A percentile compares a stretch with the other conserved stretches of the same genome.
Conservation (phyloP, 2,113 vertebrate genomes). For the Stegostoma tigrinum region DNA sequence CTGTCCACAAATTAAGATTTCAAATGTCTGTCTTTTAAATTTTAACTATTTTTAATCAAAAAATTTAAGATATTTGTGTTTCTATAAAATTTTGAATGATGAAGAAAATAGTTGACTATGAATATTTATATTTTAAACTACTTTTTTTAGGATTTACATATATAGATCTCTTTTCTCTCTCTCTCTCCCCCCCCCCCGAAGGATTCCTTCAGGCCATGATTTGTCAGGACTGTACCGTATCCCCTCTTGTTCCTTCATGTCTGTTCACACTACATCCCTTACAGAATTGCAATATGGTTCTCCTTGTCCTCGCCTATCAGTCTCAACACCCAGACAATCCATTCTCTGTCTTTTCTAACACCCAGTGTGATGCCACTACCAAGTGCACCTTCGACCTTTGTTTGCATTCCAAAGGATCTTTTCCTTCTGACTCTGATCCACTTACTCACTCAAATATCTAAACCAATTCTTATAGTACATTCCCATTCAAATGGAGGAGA, state of each 20-base stretch:
- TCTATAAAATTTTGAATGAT: background rate
- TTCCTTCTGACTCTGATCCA: background rate
- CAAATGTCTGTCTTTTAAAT: background rate
- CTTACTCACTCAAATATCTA: no score
- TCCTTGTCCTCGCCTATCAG: no score
- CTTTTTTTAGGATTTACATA: background rate
- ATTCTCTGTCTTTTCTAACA: background rate
- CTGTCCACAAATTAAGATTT: background rate
- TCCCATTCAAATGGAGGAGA: no score
- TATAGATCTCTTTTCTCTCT: no score
- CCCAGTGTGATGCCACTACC: background rate
- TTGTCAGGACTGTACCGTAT: no score
- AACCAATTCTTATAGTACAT: no score
- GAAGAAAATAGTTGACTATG: no score
- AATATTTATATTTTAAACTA: background rate
- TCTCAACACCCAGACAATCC: background rate
- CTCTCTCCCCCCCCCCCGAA: no score
- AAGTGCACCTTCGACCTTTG: background rate
- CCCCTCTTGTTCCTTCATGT: no score
- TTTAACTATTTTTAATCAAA: background rate
- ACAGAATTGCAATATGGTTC: no score
- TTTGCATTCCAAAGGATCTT: background rate
- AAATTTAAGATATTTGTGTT: background rate
- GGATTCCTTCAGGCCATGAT: no score
- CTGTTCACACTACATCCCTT: no score